phyloP scores from a whole-genome alignment of 2,888 invertebrate genomes.

The Dione vanillae region DNA sequence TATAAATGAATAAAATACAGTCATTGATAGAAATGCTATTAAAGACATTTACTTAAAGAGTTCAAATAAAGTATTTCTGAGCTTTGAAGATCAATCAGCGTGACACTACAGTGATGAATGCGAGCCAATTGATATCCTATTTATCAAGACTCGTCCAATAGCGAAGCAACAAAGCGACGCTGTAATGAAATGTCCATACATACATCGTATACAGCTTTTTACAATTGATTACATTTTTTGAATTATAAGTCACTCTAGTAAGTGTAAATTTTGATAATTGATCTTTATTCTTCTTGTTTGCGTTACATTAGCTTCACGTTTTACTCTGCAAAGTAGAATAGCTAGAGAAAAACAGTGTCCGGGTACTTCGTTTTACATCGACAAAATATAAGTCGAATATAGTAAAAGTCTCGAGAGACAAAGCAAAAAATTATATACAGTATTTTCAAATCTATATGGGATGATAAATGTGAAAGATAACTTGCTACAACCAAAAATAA shows the following conservation, averaged over 20 bases:
- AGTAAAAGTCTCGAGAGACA: too few species aligned
- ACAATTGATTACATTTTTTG: too few species aligned
- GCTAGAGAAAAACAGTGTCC: too few species aligned
- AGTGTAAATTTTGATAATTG: too few species aligned
- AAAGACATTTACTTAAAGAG: background rate
- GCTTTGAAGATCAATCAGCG: background rate
- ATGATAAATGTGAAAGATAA: background rate
- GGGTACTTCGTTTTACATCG: too few species aligned
- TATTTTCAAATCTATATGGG: too few species aligned
- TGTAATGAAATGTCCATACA: background rate
- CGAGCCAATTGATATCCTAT: conserved; percentile 2
- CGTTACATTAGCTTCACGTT: too few species aligned
- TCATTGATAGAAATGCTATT: background rate
- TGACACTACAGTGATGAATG: conserved; percentile 3
- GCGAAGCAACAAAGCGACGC: background rate
- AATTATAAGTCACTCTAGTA: too few species aligned
- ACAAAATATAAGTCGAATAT: too few species aligned
- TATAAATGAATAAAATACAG: background rate
- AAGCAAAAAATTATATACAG: too few species aligned
- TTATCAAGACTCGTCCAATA: conserved; percentile 11
- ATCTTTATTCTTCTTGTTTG: too few species aligned
- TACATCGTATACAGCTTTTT: background rate
- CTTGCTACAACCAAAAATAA: background rate
- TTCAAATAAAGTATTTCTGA: background rate
- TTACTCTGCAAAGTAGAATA: too few species aligned